Base-by-base conservation (phyloP, 2,113 vertebrate genomes). In the Nesogale talazaci region DNA sequence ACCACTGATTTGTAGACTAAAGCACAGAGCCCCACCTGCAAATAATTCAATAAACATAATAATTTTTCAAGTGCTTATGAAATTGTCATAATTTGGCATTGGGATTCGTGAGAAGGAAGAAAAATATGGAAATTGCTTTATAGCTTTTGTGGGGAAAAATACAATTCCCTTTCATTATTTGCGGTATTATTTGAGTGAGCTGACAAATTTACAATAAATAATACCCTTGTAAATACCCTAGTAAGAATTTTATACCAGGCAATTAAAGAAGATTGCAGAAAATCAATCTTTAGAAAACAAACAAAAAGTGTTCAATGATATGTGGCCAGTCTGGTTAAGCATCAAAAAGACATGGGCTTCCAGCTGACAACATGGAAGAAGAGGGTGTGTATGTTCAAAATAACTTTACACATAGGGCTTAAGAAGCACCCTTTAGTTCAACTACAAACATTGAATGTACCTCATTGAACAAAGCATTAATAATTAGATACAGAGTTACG, bases 1-100 rank as follows among this genome's bases (percentile, higher is more conserved):
- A 96, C 83, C 97, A 93, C 86, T 98, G 97, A 98, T 98, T 98
- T 98, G 97, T 98, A 97, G 94, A 97, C 79, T 95, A 97, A 97
- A 96, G 93, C 94, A 90, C 80, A 96, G 29, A 97, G 88, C 94
- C 95, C 95, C 97, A 98, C 96, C 95, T 98, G 97, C 84, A 98
- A 98, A 96, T 96, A 97, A 96, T 76, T 72, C 89, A 97, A 96
- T 97, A 97, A 98, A 97, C 84, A 96, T 52, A 78, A 94, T 96
- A 94, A 94, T 94, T 97, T 96, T 91, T 97, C 89, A 94, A 88
- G 96, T 90, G 74, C 42, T 96, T 36, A 75, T 79, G 40, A 95
- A 70, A 72, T 46, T 91, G 88, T 95, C 89, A 83, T 93, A 74
- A 95, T 93, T 93, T 95, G 87, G 76, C 59, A 67, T 87, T 94